Percentiles rank a stretch among this genome's conserved stretches.
These are phyloP conservation scores for Stenolophus ochropezus DNA, from an alignment of 2,888 invertebrate species.

Conservation along the genomic window DNA sequence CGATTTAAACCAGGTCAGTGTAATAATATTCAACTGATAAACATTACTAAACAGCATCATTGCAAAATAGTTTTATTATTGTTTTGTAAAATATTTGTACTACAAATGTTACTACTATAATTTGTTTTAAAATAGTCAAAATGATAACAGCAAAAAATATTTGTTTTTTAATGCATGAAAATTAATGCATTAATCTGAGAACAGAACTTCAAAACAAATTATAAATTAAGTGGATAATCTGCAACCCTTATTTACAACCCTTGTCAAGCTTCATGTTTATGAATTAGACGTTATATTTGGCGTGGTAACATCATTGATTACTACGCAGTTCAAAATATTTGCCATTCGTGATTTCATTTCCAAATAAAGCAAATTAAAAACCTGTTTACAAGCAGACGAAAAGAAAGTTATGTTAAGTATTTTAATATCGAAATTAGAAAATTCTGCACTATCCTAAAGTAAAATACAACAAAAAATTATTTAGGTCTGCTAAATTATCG, in stretches of 20 bases:
- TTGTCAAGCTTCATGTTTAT: not conserved
- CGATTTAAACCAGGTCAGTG: not conserved
- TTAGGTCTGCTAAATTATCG: constrained; percentile 29
- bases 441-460: constrained; percentile 12
- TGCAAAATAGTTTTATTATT: not conserved
- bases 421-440: constrained; percentile 47
- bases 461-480: constrained; percentile 30
- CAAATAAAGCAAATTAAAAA: constrained; percentile 50
- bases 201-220: not conserved
- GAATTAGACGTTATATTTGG: not conserved
- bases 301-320: constrained; percentile 46
- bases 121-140: not conserved
- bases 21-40: not conserved
- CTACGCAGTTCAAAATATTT: constrained; percentile 11
- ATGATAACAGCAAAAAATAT: not conserved
- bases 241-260: not conserved
- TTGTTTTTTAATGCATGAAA: not conserved
- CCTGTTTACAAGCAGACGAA: constrained; percentile 44
- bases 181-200: not conserved
- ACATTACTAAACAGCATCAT: not conserved
- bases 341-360: constrained; percentile 41
- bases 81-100: not conserved
- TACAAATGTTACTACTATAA: no score
- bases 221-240: constrained; percentile 13
- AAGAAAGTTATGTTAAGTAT: constrained; percentile 49